phyloP scores from a whole-genome alignment of 2,797 vertebrate species.

The Gymnocypris eckloni region DNA sequence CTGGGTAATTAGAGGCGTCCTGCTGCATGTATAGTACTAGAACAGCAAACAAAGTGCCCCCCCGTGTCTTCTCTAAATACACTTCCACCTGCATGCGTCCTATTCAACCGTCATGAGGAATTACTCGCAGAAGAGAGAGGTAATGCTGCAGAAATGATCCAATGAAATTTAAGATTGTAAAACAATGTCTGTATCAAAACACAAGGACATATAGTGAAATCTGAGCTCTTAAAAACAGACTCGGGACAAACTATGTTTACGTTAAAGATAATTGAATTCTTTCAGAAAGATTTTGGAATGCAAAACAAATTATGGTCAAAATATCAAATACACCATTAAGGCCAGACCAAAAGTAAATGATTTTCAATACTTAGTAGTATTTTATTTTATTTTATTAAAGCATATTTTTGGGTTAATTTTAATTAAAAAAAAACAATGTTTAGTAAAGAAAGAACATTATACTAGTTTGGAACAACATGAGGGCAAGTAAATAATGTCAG shows the following conservation, averaged over 20 bases:
- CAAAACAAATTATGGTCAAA: conserved; percentile 23
- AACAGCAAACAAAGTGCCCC: conserved; percentile 54
- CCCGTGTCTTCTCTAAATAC: conserved; percentile 63
- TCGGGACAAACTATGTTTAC: background rate
- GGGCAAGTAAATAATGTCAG: background rate
- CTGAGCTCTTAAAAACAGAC: conserved; percentile 18
- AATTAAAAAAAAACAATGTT: background rate
- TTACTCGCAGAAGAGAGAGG: background rate
- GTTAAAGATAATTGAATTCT: background rate
- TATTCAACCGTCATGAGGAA: conserved; percentile 16
- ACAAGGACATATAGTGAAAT: conserved; percentile 12
- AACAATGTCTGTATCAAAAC: conserved; percentile 32
- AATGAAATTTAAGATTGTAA: conserved; percentile 20
- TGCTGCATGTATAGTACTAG: conserved; percentile 53
- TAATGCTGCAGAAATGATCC: background rate
- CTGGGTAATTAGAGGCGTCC: conserved; percentile 64
- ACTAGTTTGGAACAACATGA: background rate
- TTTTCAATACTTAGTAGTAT: background rate
- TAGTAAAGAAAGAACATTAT: background rate
- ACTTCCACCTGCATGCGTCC: conserved; percentile 55
- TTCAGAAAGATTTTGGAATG: conserved; percentile 1
- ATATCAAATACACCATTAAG: background rate
- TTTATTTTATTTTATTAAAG: too few relatives aligned
- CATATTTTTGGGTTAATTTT: background rate
- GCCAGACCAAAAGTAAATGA: background rate